Evolutionary conservation across 1,140 invertebrate species (phyloP).

Genomic region (Antheraea pernyi): DNA sequence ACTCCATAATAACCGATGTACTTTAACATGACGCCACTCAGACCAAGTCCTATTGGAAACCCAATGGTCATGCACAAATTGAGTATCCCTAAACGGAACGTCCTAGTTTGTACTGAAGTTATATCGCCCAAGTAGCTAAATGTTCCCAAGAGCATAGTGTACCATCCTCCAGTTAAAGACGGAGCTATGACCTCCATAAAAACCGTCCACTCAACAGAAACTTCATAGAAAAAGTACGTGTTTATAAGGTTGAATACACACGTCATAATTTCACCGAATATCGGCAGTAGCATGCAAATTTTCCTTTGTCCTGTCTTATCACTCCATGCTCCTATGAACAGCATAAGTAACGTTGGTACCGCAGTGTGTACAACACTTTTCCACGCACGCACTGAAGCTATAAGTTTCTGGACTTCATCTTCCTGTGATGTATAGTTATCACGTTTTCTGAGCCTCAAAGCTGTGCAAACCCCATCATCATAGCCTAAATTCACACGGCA

Average conservation of each 20-base stretch:
- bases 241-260: constrained; percentile 87
- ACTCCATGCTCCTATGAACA: constrained; percentile 83
- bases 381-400: constrained; percentile 78
- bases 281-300: constrained; percentile 90
- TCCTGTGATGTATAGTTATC: constrained; percentile 60
- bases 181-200: constrained; percentile 85
- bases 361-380: constrained; percentile 79
- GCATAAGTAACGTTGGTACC: constrained; percentile 77
- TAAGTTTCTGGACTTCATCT: constrained; percentile 80
- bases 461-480: constrained; percentile 52
- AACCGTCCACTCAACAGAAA: constrained; percentile 88
- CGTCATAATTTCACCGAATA: constrained; percentile 89
- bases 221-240: constrained; percentile 86
- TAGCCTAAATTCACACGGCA: constrained; percentile 62
- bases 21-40: constrained; percentile 68
- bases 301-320: constrained; percentile 87
- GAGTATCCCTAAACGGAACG: constrained; percentile 89
- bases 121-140: constrained; percentile 94
- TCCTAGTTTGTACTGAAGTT: constrained; percentile 88
- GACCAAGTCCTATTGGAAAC: constrained; percentile 70
- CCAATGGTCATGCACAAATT: constrained; percentile 87
- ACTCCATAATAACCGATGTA: constrained; percentile 71
- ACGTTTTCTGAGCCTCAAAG: constrained; percentile 46
- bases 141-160: constrained; percentile 91
- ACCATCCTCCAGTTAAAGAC: constrained; percentile 89